Percentiles rank a stretch among this genome's conserved stretches.
These are phyloP conservation scores for Ceratoteleas bidentatus DNA, from an alignment of 1,140 invertebrate genomes.

Conservation along the genomic window DNA sequence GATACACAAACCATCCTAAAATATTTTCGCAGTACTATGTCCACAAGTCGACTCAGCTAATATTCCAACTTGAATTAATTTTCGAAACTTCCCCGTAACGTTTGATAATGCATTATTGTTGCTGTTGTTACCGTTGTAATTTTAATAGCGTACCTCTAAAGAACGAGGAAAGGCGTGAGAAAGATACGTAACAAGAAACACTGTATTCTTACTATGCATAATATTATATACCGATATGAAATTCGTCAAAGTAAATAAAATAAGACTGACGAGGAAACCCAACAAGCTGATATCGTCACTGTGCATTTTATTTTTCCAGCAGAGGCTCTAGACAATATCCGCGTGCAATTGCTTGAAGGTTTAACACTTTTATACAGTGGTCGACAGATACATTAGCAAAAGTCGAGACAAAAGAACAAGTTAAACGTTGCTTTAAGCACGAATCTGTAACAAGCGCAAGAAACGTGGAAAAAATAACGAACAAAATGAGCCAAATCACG, in stretches of 20 bases:
- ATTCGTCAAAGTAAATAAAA: slow-evolving; percentile 59
- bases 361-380: slow-evolving; percentile 61
- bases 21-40: too few species aligned
- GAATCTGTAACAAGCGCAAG: slow-evolving; percentile 7
- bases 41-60: too few species aligned
- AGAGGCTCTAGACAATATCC: slow-evolving; percentile 57
- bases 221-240: slow-evolving; percentile 25
- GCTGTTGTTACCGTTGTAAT: slow-evolving; percentile 54
- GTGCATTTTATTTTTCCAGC: slow-evolving; percentile 33
- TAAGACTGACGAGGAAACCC: slow-evolving; percentile 62
- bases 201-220: slow-evolving; percentile 47
- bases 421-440: slow-evolving; percentile 27
- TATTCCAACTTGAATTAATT: slow-evolving; percentile 15
- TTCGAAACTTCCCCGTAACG: slow-evolving; percentile 36
- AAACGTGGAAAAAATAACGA: neutral
- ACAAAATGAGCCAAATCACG: neutral
- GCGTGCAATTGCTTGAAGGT: slow-evolving; percentile 51
- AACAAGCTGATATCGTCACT: slow-evolving; percentile 51
- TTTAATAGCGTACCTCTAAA: slow-evolving; percentile 52
- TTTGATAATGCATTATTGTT: slow-evolving; percentile 50
- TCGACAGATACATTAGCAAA: slow-evolving; percentile 37
- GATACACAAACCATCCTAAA: too few species aligned
- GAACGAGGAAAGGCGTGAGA: slow-evolving; percentile 28
- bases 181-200: slow-evolving; percentile 44
- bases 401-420: slow-evolving; percentile 1